phyloP scores from a whole-genome alignment of 2,888 invertebrate species.

The Habrosyne pyritoides region DNA sequence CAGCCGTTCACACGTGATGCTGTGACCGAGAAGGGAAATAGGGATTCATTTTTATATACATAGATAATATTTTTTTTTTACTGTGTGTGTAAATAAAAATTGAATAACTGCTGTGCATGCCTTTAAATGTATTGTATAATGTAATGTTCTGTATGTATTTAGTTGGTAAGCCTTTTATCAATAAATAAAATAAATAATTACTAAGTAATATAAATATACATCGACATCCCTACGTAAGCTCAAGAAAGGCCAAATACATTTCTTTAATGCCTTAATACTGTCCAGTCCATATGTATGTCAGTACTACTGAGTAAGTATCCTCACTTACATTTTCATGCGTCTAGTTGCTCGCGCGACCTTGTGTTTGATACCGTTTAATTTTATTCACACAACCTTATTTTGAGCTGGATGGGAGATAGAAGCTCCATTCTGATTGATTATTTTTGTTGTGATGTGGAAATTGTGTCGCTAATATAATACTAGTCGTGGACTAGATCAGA shows the following conservation, averaged over 20 bases:
- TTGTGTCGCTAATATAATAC: no score
- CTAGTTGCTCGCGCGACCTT: constrained; percentile 11
- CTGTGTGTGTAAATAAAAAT: no score
- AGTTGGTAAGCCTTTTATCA: no score
- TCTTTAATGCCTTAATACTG: background rate
- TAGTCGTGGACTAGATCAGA: no score
- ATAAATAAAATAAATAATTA: no score
- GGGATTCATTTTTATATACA: no score
- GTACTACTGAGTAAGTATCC: background rate
- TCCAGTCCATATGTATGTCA: background rate
- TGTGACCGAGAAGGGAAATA: no score
- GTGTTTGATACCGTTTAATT: constrained; percentile 19
- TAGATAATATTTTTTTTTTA: no score
- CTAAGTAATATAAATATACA: background rate
- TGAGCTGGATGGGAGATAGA: background rate
- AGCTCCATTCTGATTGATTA: background rate
- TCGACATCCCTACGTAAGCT: background rate
- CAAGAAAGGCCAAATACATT: background rate
- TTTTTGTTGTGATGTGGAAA: background rate
- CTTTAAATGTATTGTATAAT: no score
- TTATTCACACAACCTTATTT: constrained; percentile 12
- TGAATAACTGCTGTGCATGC: no score
- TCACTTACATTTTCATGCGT: background rate
- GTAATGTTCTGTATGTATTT: no score
- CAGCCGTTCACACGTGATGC: no score